Base-by-base conservation (phyloP, 2,113 vertebrate species). In the Raphicerus campestris region DNA sequence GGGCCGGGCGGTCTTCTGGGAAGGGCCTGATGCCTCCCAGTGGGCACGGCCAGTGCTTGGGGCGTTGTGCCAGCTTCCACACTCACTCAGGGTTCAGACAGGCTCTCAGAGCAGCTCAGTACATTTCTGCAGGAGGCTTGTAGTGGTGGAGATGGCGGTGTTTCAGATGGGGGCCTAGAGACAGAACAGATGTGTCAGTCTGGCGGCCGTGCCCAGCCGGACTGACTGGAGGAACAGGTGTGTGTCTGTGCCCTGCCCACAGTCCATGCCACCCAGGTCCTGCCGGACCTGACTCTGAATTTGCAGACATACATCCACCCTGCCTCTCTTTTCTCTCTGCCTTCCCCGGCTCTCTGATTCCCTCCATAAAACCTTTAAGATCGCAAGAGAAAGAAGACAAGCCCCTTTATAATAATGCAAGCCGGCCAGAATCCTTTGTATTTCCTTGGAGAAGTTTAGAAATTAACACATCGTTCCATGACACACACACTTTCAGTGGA, bases 81-180 rank as follows among this genome's bases (percentile, higher is more conserved):
- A 10, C 6, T 49, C 2, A 6, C 3, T 35, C 75, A 53, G 14
- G 39, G 42, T 70, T 56, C 61, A 19, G 30, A 93, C 83, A 3
- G 42, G 55, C 70, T 78, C 15, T 15, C 49, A 39, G 93, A 87
- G 39, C 49, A 91, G 92, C 87, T 99, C 98, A 99, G 95, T 99
- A 99, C 96, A 99, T 99, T 97, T 99, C 99, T 77, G 99, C 99
- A 2, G 99, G 97, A 13, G 99, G 98, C 96, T 98, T 98, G 96
- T 99, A 99, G 91, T 99, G 99, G 96, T 99, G 99, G 39, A 99
- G 94, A 96, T 99, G 99, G 92, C 99, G 99, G 73, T 99, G 99
- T 88, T 99, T 99, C 92, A 99, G 98, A 96, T 99, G 99, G 88
- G 99, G 98, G 96, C 99, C 99, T 99, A 85, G 90, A 91, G 93